Evolutionary conservation across 2,113 vertebrate species (phyloP), one percentile per base, ranked within the genome.

Genomic region (Pitta sordida): DNA sequence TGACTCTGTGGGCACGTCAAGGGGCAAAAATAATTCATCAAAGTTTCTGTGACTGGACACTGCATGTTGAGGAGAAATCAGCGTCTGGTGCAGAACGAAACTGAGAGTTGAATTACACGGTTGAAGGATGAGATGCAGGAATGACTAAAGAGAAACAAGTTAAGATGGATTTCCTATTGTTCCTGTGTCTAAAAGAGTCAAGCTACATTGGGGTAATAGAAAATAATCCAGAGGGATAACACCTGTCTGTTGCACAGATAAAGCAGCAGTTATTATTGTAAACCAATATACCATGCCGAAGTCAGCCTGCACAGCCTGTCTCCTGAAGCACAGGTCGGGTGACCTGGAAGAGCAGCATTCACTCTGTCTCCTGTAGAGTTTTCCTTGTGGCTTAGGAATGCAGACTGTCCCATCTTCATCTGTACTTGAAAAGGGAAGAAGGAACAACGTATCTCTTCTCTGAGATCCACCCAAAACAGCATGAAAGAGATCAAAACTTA

Each of bases 251-350:
- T 36, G 23, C 13, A 41, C 52, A 85, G 49, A 39, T 65, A 58
- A 74, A 37, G 15, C 4, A 58, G 7, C 24, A 43, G 26, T 34
- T 82, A 32, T 24, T 69, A 20, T 37, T 46, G 26, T 24, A 83
- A 82, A 27, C 11, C 58, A 51, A 46, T 3, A 9, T 49, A n/a
- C 20, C 26, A 5, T 11, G 19, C 26, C 34, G 37, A 89, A 69
- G 32, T 56, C 23, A 74, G 18, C 13, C 37, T 67, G 37, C 3
- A 18, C 11, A 69, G 12, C 7, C 26, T 55, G 11, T 46, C 27
- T 55, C 17, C 67, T 68, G 29, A 55, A 55, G 51, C 20, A 65
- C 0, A 0, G 8, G 20, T 46, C 27, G n/a, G 23, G 7, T 3
- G 46, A n/a, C 20, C 11, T 39, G 62, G 75, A 53, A 88, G 9